A percentile compares a stretch with the other conserved stretches of the same genome.
Evolutionary conservation across 2,888 invertebrate species (phyloP).

Genomic region (Eupithecia inturbata): DNA sequence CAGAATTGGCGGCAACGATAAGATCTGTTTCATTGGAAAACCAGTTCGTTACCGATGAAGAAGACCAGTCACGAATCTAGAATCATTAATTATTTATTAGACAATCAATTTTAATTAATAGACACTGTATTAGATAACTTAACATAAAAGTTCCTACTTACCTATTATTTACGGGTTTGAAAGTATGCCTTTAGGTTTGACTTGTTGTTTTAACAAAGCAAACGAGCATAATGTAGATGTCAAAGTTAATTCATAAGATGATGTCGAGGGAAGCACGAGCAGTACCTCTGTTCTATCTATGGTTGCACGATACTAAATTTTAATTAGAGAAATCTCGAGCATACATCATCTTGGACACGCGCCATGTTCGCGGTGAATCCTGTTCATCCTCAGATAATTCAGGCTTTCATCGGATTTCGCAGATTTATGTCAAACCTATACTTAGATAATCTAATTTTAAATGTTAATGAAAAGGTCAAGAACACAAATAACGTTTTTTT

Average conservation of each 20-base stretch:
- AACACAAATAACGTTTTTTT: neutral
- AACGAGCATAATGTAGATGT: neutral
- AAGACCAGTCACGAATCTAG: neutral
- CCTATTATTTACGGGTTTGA: neutral
- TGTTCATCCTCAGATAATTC: slow-evolving; percentile 33
- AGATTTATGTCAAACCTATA: neutral
- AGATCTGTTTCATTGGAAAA: neutral
- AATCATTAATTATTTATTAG: slow-evolving; percentile 1
- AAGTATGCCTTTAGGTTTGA: neutral
- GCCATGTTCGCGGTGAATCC: slow-evolving; percentile 23
- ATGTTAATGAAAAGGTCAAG: neutral
- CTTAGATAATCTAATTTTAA: neutral
- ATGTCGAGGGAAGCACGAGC: slow-evolving; percentile 9
- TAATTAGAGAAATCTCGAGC: slow-evolving; percentile 18
- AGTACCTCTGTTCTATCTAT: too few relatives aligned
- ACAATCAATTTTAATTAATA: neutral
- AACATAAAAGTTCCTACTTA: neutral
- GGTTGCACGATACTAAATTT: neutral
- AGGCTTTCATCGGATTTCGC: neutral
- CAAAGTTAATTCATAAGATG: neutral
- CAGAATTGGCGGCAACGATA: neutral
- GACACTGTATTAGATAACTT: neutral
- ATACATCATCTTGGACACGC: slow-evolving; percentile 29
- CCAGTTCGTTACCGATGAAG: neutral
- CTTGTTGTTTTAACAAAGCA: neutral